Evolutionary conservation across 1,140 invertebrate genomes (phyloP).

Genomic region (Belonocnema kinseyi): DNA sequence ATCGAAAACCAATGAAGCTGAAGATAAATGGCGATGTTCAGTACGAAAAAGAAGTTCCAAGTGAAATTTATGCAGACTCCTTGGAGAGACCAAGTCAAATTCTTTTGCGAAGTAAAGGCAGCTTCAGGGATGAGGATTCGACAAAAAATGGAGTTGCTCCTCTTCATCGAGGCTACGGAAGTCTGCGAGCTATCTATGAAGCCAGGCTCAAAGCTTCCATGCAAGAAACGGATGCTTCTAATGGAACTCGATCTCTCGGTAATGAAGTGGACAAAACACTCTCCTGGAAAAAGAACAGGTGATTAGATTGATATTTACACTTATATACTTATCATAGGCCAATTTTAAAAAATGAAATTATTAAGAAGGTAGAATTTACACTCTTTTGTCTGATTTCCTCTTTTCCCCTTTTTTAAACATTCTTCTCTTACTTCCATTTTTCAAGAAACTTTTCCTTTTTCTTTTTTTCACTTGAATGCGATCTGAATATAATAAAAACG

Average conservation of each 20-base stretch:
- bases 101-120: slow-evolving; percentile 77
- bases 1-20: slow-evolving; percentile 85
- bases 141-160: slow-evolving; percentile 47
- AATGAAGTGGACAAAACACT: slow-evolving; percentile 45
- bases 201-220: slow-evolving; percentile 68
- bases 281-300: slow-evolving; percentile 63
- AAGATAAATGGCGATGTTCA: slow-evolving; percentile 71
- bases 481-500: too few species aligned
- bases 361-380: too few species aligned
- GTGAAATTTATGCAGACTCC: slow-evolving; percentile 76
- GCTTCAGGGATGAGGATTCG: slow-evolving; percentile 77
- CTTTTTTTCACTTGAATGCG: too few species aligned
- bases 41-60: slow-evolving; percentile 64
- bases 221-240: slow-evolving; percentile 46
- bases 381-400: too few species aligned
- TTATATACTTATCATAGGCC: too few species aligned
- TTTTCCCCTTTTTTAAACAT: too few species aligned
- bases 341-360: too few species aligned
- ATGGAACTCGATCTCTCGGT: slow-evolving; percentile 43
- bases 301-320: too few species aligned
- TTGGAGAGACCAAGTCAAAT: slow-evolving; percentile 79
- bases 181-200: slow-evolving; percentile 84
- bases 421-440: too few species aligned
- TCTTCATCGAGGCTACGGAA: slow-evolving; percentile 78
- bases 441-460: too few species aligned